Base-by-base conservation (phyloP, 2,888 invertebrate genomes). In the Rotaria socialis region DNA sequence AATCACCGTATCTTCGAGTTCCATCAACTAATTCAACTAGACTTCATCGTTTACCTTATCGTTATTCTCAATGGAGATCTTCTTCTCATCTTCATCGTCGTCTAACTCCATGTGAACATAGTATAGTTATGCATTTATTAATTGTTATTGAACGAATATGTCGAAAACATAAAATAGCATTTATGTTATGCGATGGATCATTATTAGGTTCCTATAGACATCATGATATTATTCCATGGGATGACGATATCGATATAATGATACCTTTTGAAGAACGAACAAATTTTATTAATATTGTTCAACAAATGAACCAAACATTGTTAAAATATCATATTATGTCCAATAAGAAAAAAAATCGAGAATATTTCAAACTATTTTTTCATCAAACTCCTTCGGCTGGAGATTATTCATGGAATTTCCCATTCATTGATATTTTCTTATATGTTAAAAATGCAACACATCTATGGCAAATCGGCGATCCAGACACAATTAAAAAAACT, bases 141-240 rank as follows among this genome's bases (percentile, higher is more conserved):
- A 22, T 47, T 0, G 8, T 80, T 14, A 47, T 80, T 11, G 80
- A 80, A 47, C 43, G 47, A 80, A 47, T 80, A n/a, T 80, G 80
- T 80, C 80, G 80, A 47, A 5, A 47, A 80, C 8, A 47, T 24
- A 43, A 80, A 0, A 80, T 80, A 41, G 1, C 43, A 10, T 80
- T 47, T n/a, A 24, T 43, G 24, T 47, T 80, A 19, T 10, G 0
- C 19, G 22, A 43, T 11, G 80, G 80, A 43, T n/a, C 80, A 47
- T 47, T 80, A 47, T 47, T 80, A 24, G 80, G 80, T 14, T 47
- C 47, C 0, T 24, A 24, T 8, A 43, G 80, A 80, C 80, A 80
- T 80, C 80, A 80, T 80, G 80, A 80, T 80, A 11, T 80, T n/a
- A 43, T 80, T 41, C 80, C 80, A 47, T 80, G 80, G 80, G 80